These are phyloP conservation scores for Thunnus maccoyii DNA, from an alignment of 2,113 vertebrate genomes.

Conservation along the genomic window DNA sequence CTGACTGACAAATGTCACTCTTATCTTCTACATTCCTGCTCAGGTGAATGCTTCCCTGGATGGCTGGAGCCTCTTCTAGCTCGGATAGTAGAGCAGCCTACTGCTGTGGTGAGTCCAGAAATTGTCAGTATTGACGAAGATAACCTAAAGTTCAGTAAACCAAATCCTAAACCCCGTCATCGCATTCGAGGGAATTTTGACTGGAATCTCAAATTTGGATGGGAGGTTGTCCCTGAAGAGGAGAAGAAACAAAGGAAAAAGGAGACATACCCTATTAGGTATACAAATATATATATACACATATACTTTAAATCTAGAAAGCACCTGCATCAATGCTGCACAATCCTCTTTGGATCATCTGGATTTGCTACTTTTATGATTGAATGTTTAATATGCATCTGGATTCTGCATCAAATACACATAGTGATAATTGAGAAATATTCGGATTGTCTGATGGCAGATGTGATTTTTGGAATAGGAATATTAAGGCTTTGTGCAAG, in stretches of 20 bases:
- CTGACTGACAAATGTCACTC: background rate
- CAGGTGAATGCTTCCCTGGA: conserved; percentile 91
- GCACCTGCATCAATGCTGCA: too few relatives aligned
- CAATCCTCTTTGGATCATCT: too few relatives aligned
- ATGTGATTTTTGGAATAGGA: background rate
- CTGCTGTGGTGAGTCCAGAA: conserved; percentile 87
- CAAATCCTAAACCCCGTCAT: conserved; percentile 66
- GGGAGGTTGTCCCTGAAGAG: conserved; percentile 83
- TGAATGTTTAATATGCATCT: background rate
- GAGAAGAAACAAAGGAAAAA: conserved; percentile 85
- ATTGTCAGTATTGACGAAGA: conserved; percentile 87
- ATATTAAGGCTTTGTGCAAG: background rate
- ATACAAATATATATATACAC: background rate
- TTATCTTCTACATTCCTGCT: background rate
- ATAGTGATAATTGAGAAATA: too few relatives aligned
- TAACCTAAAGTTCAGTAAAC: conserved; percentile 86
- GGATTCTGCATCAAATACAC: too few relatives aligned
- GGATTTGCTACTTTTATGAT: background rate
- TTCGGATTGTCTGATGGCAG: background rate
- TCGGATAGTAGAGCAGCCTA: conserved; percentile 86
- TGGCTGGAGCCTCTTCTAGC: conserved; percentile 92
- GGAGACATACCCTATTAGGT: conserved; percentile 90
- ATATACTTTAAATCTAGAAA: background rate
- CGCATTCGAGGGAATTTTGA: conserved; percentile 89
- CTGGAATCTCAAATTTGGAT: conserved; percentile 89